A percentile compares a stretch with the other conserved stretches of the same genome.
phyloP scores from a whole-genome alignment of 2,797 vertebrate genomes.

The Huso huso region DNA sequence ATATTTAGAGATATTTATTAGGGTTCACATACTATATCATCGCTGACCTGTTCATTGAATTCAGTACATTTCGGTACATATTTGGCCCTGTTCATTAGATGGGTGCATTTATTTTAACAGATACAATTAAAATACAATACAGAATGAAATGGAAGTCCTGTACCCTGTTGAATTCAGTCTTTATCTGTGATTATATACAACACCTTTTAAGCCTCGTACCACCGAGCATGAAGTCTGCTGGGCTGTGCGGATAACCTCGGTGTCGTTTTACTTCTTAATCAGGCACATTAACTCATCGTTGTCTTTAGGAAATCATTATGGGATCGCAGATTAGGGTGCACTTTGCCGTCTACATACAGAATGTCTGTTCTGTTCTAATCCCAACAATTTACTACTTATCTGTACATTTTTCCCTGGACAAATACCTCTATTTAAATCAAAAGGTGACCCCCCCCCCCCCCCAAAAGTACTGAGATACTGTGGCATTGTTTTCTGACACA shows the following conservation, averaged over 20 bases:
- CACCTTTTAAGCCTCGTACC: not conserved
- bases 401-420: not conserved
- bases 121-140: no score
- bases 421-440: not conserved
- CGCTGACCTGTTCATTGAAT: no score
- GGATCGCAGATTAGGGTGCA: not conserved
- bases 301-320: constrained; percentile 1
- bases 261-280: not conserved
- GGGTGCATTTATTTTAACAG: no score
- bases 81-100: no score
- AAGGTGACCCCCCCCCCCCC: not conserved
- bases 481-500: not conserved
- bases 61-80: no score
- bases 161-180: no score
- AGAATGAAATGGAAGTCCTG: no score
- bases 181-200: no score
- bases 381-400: not conserved
- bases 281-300: not conserved
- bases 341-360: not conserved
- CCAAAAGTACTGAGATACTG: not conserved
- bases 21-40: no score
- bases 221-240: not conserved
- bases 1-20: no score
- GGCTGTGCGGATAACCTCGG: not conserved
- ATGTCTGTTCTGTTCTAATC: not conserved